These are phyloP conservation scores for Crocodylus rhombifer DNA, from an alignment of 2,797 vertebrate species.

Conservation along the genomic window DNA sequence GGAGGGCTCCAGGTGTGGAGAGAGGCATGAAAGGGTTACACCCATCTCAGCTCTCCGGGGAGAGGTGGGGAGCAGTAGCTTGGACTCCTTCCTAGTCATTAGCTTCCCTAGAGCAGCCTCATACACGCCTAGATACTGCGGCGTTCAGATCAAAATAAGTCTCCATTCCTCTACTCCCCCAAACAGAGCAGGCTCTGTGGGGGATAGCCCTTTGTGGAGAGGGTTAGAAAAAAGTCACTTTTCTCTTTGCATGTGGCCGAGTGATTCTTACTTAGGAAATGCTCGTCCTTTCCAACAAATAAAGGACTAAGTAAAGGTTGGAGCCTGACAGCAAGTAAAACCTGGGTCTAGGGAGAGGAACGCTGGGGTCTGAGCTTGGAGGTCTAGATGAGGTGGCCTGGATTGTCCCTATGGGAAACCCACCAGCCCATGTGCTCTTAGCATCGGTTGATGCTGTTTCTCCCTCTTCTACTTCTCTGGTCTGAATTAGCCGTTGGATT, in stretches of 20 bases:
- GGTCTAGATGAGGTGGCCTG: neutral
- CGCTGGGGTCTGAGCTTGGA: neutral
- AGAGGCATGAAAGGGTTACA: neutral
- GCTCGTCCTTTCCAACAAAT: no score
- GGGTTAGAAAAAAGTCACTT: no score
- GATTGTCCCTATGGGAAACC: neutral
- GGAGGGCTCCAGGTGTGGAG: neutral
- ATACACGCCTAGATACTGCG: neutral
- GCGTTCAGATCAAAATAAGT: neutral
- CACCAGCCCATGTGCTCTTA: neutral
- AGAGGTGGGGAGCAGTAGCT: rapidly evolving
- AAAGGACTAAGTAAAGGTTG: neutral
- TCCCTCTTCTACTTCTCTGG: neutral
- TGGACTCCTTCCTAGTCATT: neutral
- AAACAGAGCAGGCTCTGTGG: neutral
- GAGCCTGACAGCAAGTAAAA: neutral
- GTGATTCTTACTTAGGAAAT: no score
- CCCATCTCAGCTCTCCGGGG: rapidly evolving
- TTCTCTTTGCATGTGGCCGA: neutral
- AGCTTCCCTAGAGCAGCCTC: neutral
- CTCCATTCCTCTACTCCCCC: neutral
- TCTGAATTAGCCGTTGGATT: neutral
- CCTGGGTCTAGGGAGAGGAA: neutral
- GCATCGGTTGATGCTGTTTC: neutral
- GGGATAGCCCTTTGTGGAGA: neutral